Conservation (phyloP, 2,888 invertebrate genomes). For the Cistogaster globosa region DNA sequence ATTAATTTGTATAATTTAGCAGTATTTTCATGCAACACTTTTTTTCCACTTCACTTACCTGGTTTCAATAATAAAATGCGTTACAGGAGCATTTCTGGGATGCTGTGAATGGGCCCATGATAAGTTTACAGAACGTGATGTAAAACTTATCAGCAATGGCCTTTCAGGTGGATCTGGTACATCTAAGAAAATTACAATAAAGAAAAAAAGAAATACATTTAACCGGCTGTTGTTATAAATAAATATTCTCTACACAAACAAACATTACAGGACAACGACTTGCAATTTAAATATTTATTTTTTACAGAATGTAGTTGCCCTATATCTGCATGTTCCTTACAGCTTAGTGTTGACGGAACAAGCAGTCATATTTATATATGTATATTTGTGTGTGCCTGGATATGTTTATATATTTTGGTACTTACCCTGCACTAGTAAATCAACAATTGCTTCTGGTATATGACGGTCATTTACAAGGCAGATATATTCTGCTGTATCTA, state of each 20-base stretch:
- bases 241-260: neutral
- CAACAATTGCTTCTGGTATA: slow-evolving; percentile 86
- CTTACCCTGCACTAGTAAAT: slow-evolving; percentile 88
- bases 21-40: neutral
- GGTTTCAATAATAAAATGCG: slow-evolving; percentile 89
- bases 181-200: slow-evolving; percentile 82
- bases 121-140: slow-evolving; percentile 88
- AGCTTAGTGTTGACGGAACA: slow-evolving; percentile 1
- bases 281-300: slow-evolving; percentile 40
- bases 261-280: slow-evolving; percentile 9
- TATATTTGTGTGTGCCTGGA: neutral
- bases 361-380: slow-evolving; percentile 3
- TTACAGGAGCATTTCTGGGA: slow-evolving; percentile 87
- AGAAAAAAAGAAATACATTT: neutral
- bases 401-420: slow-evolving; percentile 57
- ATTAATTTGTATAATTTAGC: slow-evolving; percentile 41
- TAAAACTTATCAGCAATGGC: slow-evolving; percentile 88
- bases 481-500: slow-evolving; percentile 87
- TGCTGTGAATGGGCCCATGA: slow-evolving; percentile 90
- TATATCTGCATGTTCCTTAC: neutral
- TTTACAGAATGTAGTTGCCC: slow-evolving; percentile 10
- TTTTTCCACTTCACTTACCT: slow-evolving; percentile 85
- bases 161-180: slow-evolving; percentile 89
- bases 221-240: slow-evolving; percentile 4
- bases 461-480: slow-evolving; percentile 88